These are phyloP conservation scores for Hypomecis punctinalis DNA, from an alignment of 2,888 invertebrate species.

Conservation along the genomic window DNA sequence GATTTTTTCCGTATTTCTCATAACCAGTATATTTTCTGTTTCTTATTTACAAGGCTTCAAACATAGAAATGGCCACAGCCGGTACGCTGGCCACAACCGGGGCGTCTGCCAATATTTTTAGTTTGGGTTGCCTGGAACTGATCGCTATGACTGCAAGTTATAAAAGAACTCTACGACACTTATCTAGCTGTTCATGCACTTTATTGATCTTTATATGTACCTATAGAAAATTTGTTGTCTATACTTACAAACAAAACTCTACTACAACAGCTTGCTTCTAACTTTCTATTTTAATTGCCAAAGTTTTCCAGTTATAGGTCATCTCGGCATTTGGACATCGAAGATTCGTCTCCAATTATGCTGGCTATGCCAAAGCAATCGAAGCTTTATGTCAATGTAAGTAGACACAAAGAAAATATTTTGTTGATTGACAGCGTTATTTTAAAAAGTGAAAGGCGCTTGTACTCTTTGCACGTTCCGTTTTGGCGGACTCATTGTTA, in stretches of 20 bases:
- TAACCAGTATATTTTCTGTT: too few species aligned
- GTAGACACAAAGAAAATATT: conserved; percentile 23
- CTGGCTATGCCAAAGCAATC: conserved; percentile 22
- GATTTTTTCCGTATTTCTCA: too few species aligned
- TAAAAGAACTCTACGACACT: too few species aligned
- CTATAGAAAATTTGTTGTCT: too few species aligned
- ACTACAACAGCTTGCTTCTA: background rate
- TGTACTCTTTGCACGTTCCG: conserved; percentile 53
- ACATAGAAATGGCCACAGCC: too few species aligned
- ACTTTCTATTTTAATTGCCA: conserved; percentile 36
- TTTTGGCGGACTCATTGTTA: conserved; percentile 43
- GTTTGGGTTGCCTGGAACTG: too few species aligned
- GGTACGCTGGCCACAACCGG: too few species aligned
- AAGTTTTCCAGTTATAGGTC: conserved; percentile 31
- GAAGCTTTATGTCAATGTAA: conserved; percentile 24
- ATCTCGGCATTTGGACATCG: conserved; percentile 31
- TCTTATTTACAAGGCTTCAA: too few species aligned
- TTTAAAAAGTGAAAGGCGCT: conserved; percentile 59
- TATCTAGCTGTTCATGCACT: too few species aligned
- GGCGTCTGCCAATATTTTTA: too few species aligned
- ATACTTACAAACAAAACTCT: background rate
- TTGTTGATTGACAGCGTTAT: conserved; percentile 35
- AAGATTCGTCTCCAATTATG: conserved; percentile 35
- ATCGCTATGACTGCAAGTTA: too few species aligned
- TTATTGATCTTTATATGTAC: too few species aligned